Percentiles rank a stretch among this genome's conserved stretches.
phyloP scores from a whole-genome alignment of 2,888 invertebrate species.

The Meteorus colon region DNA sequence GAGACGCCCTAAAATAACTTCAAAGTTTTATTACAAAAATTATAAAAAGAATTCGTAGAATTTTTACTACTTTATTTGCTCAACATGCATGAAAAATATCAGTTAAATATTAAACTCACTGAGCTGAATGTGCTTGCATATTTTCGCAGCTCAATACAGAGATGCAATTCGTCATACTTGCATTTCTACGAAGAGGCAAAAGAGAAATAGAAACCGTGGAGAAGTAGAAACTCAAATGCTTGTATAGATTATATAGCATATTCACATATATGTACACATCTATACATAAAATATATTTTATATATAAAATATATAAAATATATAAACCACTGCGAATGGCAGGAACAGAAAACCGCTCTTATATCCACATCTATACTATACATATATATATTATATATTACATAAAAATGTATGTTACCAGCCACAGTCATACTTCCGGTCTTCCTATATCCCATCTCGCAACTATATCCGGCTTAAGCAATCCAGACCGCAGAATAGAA shows the following conservation, averaged over 20 bases:
- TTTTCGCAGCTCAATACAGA: constrained; percentile 22
- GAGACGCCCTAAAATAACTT: no score
- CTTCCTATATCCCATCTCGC: constrained; percentile 53
- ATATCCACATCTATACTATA: constrained; percentile 14
- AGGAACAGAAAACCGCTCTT: neutral
- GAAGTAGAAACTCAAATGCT: neutral
- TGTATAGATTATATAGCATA: constrained; percentile 3
- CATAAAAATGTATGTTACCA: constrained; percentile 28
- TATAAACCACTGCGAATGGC: constrained; percentile 5
- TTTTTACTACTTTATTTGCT: neutral
- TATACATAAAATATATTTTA: neutral
- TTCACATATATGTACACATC: neutral
- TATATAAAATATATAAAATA: neutral
- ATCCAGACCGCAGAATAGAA: constrained; percentile 54
- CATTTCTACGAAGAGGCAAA: constrained; percentile 24
- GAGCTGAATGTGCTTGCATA: neutral
- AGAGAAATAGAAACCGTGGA: constrained; percentile 27
- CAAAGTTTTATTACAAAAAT: no score
- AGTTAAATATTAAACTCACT: constrained; percentile 24
- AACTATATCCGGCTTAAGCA: constrained; percentile 62
- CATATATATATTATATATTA: constrained; percentile 14
- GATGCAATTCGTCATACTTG: constrained; percentile 16
- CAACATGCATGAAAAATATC: neutral
- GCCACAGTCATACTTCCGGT: constrained; percentile 40
- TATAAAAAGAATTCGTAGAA: neutral